These are phyloP conservation scores for Kryptolebias ocellatus DNA, from an alignment of 2,797 vertebrate genomes.

Conservation along the genomic window DNA sequence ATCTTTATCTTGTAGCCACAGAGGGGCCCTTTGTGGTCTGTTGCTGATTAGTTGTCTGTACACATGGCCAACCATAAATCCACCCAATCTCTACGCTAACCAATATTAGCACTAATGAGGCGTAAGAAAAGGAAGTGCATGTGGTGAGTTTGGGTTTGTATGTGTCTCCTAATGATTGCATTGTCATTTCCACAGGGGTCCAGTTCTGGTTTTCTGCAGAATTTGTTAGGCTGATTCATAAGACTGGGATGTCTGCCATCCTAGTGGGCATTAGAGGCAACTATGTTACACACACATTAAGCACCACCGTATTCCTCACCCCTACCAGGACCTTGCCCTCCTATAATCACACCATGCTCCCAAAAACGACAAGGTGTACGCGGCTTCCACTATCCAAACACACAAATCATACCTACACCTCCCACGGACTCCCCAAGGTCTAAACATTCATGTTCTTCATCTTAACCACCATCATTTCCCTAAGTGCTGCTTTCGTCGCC, in stretches of 20 bases:
- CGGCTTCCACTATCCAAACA: conserved; percentile 22
- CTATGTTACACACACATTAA: conserved; percentile 34
- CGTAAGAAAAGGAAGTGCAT: conserved; percentile 42
- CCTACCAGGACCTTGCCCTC: conserved; percentile 22
- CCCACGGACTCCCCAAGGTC: conserved; percentile 32
- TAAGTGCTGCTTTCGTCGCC: conserved; percentile 60
- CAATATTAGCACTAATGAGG: conserved; percentile 72
- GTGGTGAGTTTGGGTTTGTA: conserved; percentile 17
- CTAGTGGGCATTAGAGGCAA: conserved; percentile 51
- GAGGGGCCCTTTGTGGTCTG: conserved; percentile 60
- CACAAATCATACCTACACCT: conserved; percentile 33
- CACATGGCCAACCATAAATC: conserved; percentile 69
- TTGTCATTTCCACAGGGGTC: conserved; percentile 47
- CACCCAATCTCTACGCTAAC: conserved; percentile 40
- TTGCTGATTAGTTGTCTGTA: conserved; percentile 71
- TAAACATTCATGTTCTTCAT: conserved; percentile 53
- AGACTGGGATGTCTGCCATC: conserved; percentile 41
- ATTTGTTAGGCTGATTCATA: conserved; percentile 57
- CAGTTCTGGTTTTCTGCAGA: conserved; percentile 42
- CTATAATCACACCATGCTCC: conserved; percentile 50
- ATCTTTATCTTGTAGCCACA: conserved; percentile 73
- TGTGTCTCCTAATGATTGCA: conserved; percentile 35
- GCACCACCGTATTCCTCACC: conserved; percentile 43
- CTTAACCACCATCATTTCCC: conserved; percentile 75
- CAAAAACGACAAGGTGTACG: conserved; percentile 2